A percentile compares a stretch with the other conserved stretches of the same genome.
phyloP scores from a whole-genome alignment of 2,113 vertebrate genomes.

The Cathartes aura region DNA sequence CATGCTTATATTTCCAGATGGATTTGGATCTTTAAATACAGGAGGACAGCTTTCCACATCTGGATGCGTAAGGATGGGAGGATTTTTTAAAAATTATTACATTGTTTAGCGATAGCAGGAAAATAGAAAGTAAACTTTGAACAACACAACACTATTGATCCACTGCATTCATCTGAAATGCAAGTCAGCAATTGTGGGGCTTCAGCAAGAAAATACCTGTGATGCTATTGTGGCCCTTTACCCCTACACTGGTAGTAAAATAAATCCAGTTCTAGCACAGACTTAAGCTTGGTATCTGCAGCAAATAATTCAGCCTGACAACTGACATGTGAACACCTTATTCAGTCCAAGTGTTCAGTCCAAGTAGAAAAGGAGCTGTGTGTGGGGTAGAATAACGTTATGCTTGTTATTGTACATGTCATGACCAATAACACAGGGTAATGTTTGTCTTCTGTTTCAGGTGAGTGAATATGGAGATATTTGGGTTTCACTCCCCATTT shows the following conservation, averaged over 20 bases:
- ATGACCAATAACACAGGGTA: neutral
- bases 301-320: neutral
- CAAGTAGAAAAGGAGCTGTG: neutral
- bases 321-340: neutral
- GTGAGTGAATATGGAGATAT: neutral
- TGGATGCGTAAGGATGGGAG: neutral
- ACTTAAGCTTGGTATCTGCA: neutral
- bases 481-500: neutral
- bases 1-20: neutral
- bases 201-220: neutral
- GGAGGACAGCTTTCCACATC: neutral
- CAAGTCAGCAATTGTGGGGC: neutral
- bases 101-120: neutral
- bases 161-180: neutral
- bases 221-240: neutral
- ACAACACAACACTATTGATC: neutral
- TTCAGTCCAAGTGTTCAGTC: neutral
- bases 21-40: neutral
- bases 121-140: conserved; percentile 10
- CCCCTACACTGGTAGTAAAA: neutral
- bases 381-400: neutral
- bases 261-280: neutral
- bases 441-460: neutral
- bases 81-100: neutral
- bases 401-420: neutral